Evolutionary conservation across 2,797 vertebrate species (phyloP).

Genomic region (Prunella strophiata): DNA sequence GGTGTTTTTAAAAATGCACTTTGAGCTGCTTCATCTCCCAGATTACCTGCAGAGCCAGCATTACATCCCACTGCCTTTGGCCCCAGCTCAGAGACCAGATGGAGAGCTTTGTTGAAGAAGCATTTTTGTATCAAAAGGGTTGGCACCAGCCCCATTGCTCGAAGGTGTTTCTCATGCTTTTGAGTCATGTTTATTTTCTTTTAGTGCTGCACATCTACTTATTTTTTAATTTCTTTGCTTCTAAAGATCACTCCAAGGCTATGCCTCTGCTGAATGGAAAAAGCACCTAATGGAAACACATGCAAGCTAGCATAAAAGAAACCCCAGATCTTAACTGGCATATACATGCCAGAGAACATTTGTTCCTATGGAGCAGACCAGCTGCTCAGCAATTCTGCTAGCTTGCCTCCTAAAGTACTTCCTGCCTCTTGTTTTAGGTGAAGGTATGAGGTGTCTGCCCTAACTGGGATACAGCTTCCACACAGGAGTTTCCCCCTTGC

Average conservation of each 20-base stretch:
- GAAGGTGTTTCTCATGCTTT: slow-evolving; percentile 65
- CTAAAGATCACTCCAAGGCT: slow-evolving; percentile 35
- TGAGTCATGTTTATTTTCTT: slow-evolving; percentile 55
- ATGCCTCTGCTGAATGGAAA: background rate
- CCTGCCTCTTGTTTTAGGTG: background rate
- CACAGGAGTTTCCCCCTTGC: background rate
- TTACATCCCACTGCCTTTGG: slow-evolving; percentile 27
- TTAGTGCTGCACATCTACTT: background rate
- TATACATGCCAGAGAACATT: background rate
- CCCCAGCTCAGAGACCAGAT: slow-evolving; percentile 52
- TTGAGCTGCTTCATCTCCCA: slow-evolving; percentile 1
- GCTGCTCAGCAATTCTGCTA: slow-evolving; percentile 16
- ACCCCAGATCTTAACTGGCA: background rate
- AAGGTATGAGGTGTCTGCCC: background rate
- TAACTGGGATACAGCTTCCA: background rate
- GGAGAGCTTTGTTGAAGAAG: slow-evolving; percentile 49
- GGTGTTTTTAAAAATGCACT: background rate
- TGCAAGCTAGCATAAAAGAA: background rate
- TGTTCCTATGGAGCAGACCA: slow-evolving; percentile 13
- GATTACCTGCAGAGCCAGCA: slow-evolving; percentile 21
- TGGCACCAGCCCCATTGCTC: slow-evolving; percentile 51
- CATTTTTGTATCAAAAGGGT: slow-evolving; percentile 48
- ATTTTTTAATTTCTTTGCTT: slow-evolving; percentile 35
- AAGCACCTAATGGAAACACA: background rate
- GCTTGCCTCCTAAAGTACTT: background rate